These are phyloP conservation scores for Copsychus sechellarum DNA, from an alignment of 2,113 vertebrate species.

Conservation along the genomic window DNA sequence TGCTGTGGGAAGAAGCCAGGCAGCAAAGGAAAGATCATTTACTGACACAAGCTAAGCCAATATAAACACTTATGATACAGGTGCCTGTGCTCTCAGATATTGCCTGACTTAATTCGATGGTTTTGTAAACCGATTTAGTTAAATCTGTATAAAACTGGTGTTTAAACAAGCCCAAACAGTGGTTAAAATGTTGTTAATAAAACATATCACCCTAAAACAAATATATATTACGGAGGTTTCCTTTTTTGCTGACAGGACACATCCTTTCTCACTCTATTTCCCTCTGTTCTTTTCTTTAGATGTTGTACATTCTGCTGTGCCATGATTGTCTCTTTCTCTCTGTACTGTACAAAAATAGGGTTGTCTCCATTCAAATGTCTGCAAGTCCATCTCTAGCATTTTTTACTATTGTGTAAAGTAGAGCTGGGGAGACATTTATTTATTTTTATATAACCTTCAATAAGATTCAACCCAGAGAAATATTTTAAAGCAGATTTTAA, in stretches of 20 bases:
- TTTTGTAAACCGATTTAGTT: constrained; percentile 44
- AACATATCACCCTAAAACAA: constrained; percentile 11
- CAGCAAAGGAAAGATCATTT: constrained; percentile 16
- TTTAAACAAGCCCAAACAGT: constrained; percentile 16
- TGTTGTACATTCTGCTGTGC: background rate
- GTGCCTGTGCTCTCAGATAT: constrained; percentile 26
- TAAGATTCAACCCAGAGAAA: background rate
- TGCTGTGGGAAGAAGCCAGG: background rate
- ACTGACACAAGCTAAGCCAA: constrained; percentile 47
- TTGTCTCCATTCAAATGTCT: background rate
- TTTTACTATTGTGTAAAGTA: background rate
- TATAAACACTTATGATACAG: constrained; percentile 47
- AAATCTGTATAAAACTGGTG: constrained; percentile 36
- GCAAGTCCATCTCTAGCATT: background rate
- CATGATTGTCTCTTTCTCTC: background rate
- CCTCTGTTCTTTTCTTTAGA: background rate
- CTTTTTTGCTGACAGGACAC: background rate
- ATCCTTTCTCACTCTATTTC: background rate
- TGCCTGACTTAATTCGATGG: constrained; percentile 46
- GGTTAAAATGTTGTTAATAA: constrained; percentile 38
- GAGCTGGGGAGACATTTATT: background rate
- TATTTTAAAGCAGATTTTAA: constrained; percentile 5
- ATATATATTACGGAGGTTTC: background rate
- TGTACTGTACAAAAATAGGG: background rate
- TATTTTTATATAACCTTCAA: background rate